Conservation (phyloP, 1,140 invertebrate genomes). For the Drosophila obscura region DNA sequence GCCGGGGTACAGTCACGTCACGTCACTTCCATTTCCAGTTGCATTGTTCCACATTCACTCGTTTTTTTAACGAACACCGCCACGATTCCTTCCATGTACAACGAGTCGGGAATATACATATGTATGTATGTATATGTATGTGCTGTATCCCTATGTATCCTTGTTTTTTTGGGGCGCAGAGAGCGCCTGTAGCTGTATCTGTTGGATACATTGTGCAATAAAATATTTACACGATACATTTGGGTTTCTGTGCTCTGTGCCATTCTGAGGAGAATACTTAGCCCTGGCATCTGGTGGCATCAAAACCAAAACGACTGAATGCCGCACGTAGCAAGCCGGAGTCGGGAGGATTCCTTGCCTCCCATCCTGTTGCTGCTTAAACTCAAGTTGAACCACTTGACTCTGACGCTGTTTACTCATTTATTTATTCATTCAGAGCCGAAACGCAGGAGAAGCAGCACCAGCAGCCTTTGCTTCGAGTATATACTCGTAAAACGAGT, state of each 20-base stretch:
- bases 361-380: constrained; percentile 19
- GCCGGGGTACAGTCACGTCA: constrained; percentile 55
- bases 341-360: background rate
- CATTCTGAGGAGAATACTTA: constrained; percentile 50
- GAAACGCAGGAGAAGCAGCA: background rate
- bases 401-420: constrained; percentile 25
- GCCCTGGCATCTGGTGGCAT: constrained; percentile 58
- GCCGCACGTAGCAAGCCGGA: constrained; percentile 24
- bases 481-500: constrained; percentile 5
- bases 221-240: constrained; percentile 79
- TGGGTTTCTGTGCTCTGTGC: constrained; percentile 41
- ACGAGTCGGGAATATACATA: background rate
- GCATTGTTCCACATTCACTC: constrained; percentile 56
- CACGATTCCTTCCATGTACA: constrained; percentile 17
- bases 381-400: constrained; percentile 20
- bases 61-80: constrained; percentile 2
- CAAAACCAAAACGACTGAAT: constrained; percentile 49
- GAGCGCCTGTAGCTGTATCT: constrained; percentile 32
- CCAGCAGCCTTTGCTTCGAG: constrained; percentile 23
- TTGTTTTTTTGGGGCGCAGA: no score
- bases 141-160: no score
- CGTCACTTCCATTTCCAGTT: constrained; percentile 62
- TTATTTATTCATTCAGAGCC: constrained; percentile 42
- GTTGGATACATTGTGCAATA: constrained; percentile 74
- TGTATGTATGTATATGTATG: constrained; percentile 6